Base-by-base conservation (phyloP, 1,140 invertebrate species). In the Agrypnia vestita region DNA sequence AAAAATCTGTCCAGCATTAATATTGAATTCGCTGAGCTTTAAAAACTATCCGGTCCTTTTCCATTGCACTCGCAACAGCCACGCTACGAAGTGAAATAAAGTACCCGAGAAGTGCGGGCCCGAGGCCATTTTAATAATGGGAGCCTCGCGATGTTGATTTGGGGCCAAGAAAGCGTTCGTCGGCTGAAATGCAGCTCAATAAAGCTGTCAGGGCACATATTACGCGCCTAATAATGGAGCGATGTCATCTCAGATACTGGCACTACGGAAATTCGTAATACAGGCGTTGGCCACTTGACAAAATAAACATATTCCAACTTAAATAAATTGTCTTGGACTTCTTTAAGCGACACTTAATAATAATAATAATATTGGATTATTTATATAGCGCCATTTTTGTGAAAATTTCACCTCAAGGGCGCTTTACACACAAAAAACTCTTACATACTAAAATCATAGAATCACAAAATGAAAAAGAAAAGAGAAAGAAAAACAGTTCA, bases 91-190 rank as follows among this genome's bases (percentile, higher is more conserved):
- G 49, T 75, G 25, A 17, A 75, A 61, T 59, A 75, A 43, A 61
- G 21, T 75, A 61, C 35, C 25, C 25, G 21, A 73, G 11, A 44
- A n/a, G 51, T n/a, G 73, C 56, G 25, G 19, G 47, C 75, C 61
- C 12, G 10, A 44, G 35, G 75, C 43, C 59, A 51, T 76, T 76
- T 76, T 76, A 76, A 76, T 76, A 76, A 76, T 76, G 56, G 64
- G 75, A 76, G 75, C 59, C 64, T 49, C 59, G 43, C 59, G 64
- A 51, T 76, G 75, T 76, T 62, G 75, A 76, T 76, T 76, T 76
- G 75, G 71, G 75, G 75, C 75, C 75, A 76, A 76, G 61, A 76
- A 25, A 46, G 61, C 43, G 49, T 76, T 76, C 75, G 43, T 53
- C 25, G 44, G 12, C 46, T 67, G 75, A 76, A 76, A 76, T 76